phyloP scores from a whole-genome alignment of 2,113 vertebrate genomes.

The Aplodontia rufa region DNA sequence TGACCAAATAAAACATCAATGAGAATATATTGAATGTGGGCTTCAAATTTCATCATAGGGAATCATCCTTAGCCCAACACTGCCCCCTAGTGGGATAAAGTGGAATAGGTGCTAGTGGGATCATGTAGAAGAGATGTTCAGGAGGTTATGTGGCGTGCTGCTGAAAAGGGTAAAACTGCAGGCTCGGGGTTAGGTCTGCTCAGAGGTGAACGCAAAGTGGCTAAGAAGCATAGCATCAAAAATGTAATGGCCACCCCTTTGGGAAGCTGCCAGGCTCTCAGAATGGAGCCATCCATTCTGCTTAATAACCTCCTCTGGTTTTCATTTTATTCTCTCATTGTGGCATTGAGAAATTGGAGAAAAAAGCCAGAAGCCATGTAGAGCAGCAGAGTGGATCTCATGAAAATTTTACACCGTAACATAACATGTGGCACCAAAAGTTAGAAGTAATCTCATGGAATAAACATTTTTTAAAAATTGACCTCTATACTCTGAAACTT shows the following conservation, averaged over 20 bases:
- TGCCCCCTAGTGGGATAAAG: slow-evolving; percentile 10
- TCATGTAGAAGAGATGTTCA: not conserved
- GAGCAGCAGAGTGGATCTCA: not conserved
- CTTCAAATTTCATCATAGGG: not conserved
- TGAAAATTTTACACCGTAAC: not conserved
- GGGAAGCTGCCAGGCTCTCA: not conserved
- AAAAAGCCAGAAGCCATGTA: not conserved
- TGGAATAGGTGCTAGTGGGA: not conserved
- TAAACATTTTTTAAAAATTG: not conserved
- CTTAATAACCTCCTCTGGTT: not conserved
- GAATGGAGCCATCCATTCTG: not conserved
- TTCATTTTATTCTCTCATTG: not conserved
- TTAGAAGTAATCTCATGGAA: not conserved
- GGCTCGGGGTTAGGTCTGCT: not conserved
- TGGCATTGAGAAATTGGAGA: not conserved
- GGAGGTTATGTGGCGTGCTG: not conserved
- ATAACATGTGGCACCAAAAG: not conserved
- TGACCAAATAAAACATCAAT: not conserved
- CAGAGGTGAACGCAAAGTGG: not conserved
- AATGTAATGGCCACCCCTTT: not conserved
- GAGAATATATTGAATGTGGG: not conserved
- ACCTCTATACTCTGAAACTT: not conserved
- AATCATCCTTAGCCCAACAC: not conserved
- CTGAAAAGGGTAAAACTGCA: not conserved
- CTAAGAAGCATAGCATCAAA: not conserved